phyloP scores from a whole-genome alignment of 1,140 invertebrate species.

The Lycorma delicatula region DNA sequence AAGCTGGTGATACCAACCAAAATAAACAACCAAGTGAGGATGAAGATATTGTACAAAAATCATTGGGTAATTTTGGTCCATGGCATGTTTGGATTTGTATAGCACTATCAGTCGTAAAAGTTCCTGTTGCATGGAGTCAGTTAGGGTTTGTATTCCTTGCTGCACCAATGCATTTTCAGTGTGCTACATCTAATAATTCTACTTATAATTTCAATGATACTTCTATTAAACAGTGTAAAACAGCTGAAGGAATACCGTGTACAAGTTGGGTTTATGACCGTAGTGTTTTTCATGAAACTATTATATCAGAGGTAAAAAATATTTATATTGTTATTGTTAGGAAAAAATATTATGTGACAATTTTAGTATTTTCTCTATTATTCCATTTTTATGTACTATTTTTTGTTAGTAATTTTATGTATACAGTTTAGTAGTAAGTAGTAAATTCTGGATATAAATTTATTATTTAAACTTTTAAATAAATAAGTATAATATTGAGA shows the following conservation, averaged over 20 bases:
- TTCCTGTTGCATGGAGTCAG: slow-evolving; percentile 58
- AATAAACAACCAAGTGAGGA: background rate
- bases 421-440: no score
- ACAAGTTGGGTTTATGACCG: slow-evolving; percentile 50
- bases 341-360: background rate
- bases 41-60: slow-evolving; percentile 22
- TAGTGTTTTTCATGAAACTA: slow-evolving; percentile 56
- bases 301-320: slow-evolving; percentile 49
- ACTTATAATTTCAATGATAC: background rate
- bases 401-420: no score
- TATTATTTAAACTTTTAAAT: no score
- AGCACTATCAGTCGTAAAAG: slow-evolving; percentile 52
- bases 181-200: slow-evolving; percentile 27
- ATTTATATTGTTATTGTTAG: background rate
- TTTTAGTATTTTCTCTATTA: no score
- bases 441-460: no score
- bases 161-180: slow-evolving; percentile 50
- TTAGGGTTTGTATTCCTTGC: slow-evolving; percentile 56
- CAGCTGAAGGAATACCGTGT: slow-evolving; percentile 35
- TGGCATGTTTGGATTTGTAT: slow-evolving; percentile 54
- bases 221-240: slow-evolving; percentile 10
- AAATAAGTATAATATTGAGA: no score
- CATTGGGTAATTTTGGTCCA: slow-evolving; percentile 47
- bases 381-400: no score
- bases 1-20: background rate